phyloP scores from a whole-genome alignment of 2,113 vertebrate species.

The Alces alces region DNA sequence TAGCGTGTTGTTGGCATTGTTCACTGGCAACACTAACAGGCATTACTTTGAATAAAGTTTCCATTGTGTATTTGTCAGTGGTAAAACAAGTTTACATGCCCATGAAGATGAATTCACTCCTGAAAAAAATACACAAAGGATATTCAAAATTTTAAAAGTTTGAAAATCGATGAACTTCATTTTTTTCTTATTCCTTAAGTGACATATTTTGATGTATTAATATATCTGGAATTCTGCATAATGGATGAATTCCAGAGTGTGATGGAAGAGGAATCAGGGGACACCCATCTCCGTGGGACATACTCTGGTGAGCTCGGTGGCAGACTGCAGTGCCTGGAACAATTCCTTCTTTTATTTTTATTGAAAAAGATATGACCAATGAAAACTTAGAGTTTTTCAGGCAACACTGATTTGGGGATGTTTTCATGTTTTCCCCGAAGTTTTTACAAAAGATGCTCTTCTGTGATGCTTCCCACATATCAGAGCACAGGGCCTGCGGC shows the following conservation, averaged over 20 bases:
- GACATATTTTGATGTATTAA: neutral
- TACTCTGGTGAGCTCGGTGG: neutral
- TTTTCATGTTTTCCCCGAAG: accelerated
- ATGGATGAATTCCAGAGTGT: neutral
- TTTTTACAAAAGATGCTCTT: neutral
- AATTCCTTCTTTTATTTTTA: neutral
- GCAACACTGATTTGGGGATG: neutral
- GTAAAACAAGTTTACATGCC: neutral
- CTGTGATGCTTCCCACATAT: neutral
- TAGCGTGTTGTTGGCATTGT: neutral
- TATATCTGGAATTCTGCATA: neutral
- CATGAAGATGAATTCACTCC: neutral
- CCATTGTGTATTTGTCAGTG: neutral
- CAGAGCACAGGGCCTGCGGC: neutral
- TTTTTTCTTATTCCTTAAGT: neutral
- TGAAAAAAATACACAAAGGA: neutral
- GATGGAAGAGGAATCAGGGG: neutral
- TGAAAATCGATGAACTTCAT: neutral
- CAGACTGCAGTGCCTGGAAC: neutral
- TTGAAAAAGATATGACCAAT: neutral
- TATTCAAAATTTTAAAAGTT: neutral
- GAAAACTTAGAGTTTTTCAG: neutral
- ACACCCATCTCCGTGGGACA: accelerated
- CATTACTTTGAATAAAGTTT: neutral
- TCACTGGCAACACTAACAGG: too few species aligned